Evolutionary conservation across 2,113 vertebrate species (phyloP).

Genomic region (Protobothrops flavoviridis): DNA sequence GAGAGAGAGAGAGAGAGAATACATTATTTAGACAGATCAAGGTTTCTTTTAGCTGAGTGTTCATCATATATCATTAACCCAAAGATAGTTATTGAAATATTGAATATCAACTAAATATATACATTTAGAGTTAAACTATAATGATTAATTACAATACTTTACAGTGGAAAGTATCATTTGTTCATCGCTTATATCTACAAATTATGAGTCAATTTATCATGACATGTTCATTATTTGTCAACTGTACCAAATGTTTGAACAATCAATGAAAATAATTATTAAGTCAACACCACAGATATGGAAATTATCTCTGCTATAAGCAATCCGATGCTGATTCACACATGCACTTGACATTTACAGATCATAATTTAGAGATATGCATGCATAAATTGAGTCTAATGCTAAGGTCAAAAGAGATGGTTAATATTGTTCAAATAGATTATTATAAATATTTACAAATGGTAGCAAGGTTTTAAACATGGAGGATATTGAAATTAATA

Average conservation of each 20-base stretch:
- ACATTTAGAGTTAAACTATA: neutral
- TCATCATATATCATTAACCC: neutral
- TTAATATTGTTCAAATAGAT: neutral
- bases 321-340: neutral
- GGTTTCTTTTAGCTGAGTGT: neutral
- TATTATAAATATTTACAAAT: neutral
- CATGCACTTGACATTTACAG: neutral
- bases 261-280: neutral
- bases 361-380: neutral
- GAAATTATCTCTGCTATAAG: neutral
- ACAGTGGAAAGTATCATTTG: neutral
- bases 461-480: neutral
- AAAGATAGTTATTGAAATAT: neutral
- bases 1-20: neutral
- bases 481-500: neutral
- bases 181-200: neutral
- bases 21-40: neutral
- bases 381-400: neutral
- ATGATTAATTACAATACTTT: neutral
- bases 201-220: neutral
- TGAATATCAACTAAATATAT: neutral
- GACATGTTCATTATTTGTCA: neutral
- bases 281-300: neutral
- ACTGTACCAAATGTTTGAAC: neutral
- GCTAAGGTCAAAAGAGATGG: neutral